phyloP scores from a whole-genome alignment of 2,113 vertebrate species.

The Mobula birostris region DNA sequence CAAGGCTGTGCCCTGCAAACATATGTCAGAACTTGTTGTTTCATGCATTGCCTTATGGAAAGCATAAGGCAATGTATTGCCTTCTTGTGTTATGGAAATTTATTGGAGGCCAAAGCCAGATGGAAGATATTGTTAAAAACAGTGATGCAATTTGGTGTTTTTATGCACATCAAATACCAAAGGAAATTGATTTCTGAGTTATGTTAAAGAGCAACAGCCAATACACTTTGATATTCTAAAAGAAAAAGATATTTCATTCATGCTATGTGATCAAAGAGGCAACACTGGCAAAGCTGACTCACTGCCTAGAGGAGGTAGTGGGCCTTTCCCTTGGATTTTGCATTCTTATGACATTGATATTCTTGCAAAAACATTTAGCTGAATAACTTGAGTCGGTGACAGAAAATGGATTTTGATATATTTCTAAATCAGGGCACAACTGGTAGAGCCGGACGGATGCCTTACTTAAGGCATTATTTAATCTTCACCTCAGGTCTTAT shows the following conservation, averaged over 20 bases:
- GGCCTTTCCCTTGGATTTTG: no score
- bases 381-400: background rate
- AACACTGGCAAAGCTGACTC: background rate
- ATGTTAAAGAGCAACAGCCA: background rate
- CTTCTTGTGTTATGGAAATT: background rate
- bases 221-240: background rate
- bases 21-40: background rate
- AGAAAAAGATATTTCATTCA: background rate
- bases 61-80: no score
- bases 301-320: background rate
- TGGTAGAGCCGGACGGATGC: no score
- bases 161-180: background rate
- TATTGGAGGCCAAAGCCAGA: background rate
- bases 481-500: no score
- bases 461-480: no score
- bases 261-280: background rate
- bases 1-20: background rate
- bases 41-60: background rate
- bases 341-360: no score
- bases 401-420: background rate
- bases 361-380: background rate
- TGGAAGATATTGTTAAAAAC: background rate
- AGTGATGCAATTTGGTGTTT: background rate
- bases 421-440: background rate
- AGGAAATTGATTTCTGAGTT: background rate